Percentiles rank a stretch among this genome's conserved stretches.
phyloP scores from a whole-genome alignment of 2,888 invertebrate species.

The Dryomyza anilis region DNA sequence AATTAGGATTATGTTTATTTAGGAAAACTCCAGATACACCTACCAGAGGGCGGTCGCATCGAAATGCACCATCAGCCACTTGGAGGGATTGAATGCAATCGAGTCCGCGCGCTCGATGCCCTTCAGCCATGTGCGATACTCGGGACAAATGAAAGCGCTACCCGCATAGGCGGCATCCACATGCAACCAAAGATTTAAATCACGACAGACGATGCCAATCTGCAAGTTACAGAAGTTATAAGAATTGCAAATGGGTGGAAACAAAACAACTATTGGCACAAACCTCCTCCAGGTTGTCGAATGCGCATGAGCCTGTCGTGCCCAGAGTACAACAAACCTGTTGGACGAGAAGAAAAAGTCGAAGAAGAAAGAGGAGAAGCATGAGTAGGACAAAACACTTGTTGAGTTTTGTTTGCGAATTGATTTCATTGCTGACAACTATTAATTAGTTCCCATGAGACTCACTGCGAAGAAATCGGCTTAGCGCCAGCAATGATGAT shows the following conservation, averaged over 20 bases:
- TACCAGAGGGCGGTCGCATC: constrained; percentile 99
- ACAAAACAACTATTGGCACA: constrained; percentile 26
- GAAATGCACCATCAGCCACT: constrained; percentile 99
- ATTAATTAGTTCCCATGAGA: constrained; percentile 55
- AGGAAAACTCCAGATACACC: not conserved
- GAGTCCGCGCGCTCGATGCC: constrained; percentile 94
- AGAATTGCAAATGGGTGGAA: not conserved
- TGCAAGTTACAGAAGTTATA: constrained; percentile 58
- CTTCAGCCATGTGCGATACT: constrained; percentile 86
- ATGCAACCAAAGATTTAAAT: constrained; percentile 91
- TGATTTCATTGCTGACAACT: constrained; percentile 17
- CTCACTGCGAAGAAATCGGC: constrained; percentile 36
- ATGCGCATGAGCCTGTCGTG: constrained; percentile 95
- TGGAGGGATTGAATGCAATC: constrained; percentile 97
- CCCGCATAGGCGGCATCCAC: constrained; percentile 99
- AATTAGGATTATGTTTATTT: not conserved
- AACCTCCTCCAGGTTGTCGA: constrained; percentile 79
- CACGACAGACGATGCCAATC: constrained; percentile 70
- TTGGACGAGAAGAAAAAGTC: constrained; percentile 1
- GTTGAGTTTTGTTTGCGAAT: not conserved
- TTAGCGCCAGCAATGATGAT: constrained; percentile 40
- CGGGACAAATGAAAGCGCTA: constrained; percentile 93
- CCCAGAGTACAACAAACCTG: constrained; percentile 85
- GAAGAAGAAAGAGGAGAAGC: constrained; percentile 9
- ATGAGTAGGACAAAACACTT: not conserved